Evolutionary conservation across 2,888 invertebrate genomes (phyloP).

Genomic region (Drosophila atroscutellata): DNA sequence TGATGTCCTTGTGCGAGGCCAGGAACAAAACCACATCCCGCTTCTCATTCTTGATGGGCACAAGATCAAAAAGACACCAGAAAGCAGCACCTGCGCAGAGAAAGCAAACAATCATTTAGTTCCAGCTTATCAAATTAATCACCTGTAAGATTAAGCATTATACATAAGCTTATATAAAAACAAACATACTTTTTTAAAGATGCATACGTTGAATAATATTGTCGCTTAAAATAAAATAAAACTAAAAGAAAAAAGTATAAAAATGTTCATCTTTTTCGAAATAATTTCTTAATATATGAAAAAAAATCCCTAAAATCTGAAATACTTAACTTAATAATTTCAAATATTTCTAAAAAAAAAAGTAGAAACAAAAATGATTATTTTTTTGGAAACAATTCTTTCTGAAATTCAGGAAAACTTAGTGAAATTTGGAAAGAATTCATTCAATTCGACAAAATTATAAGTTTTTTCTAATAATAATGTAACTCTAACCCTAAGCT

Average conservation of each 20-base stretch:
- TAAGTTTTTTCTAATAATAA: not conserved
- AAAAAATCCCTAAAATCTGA: not conserved
- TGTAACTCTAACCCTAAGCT: not conserved
- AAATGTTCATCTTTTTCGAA: not conserved
- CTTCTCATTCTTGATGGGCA: conserved; percentile 99
- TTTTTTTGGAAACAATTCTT: not conserved
- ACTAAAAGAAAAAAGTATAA: not conserved
- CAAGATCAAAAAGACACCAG: conserved; percentile 98
- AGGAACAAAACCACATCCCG: conserved; percentile 97
- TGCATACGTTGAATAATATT: too few species aligned
- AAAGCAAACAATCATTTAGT: not conserved
- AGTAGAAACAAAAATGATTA: too few species aligned
- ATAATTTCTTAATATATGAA: not conserved
- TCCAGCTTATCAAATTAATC: not conserved
- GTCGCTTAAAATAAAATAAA: not conserved
- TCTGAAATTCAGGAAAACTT: not conserved
- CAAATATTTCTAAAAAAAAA: not conserved
- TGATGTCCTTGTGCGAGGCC: conserved; percentile 98
- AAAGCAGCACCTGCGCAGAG: conserved; percentile 91
- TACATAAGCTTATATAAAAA: not conserved
- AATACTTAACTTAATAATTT: not conserved
- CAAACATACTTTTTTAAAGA: not conserved
- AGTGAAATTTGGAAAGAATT: too few species aligned
- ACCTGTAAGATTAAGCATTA: too few species aligned
- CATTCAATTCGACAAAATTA: not conserved